A percentile compares a stretch with the other conserved stretches of the same genome.
These are phyloP conservation scores for Dendroctonus valens DNA, from an alignment of 1,140 invertebrate species.

Conservation along the genomic window DNA sequence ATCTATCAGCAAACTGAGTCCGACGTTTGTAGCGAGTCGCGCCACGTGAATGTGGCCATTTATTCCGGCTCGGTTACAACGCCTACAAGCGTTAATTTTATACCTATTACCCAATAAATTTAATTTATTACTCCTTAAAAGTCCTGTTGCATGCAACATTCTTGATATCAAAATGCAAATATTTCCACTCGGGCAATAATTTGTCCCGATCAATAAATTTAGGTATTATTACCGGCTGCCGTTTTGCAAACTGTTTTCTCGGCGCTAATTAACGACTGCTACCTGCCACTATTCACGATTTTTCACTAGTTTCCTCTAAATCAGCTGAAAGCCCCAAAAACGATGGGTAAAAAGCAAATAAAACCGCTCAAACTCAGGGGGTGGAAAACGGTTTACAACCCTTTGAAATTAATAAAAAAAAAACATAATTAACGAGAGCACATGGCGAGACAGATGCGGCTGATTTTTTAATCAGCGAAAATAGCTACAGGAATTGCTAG, in stretches of 20 bases:
- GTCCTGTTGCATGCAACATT: constrained; percentile 28
- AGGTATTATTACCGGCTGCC: constrained; percentile 14
- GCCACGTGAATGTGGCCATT: neutral
- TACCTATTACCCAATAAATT: constrained; percentile 31
- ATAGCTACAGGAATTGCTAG: constrained; percentile 31
- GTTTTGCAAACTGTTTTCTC: constrained; percentile 3
- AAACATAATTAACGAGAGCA: constrained; percentile 40
- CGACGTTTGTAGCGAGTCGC: neutral
- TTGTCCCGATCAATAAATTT: constrained; percentile 28
- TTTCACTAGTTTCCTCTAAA: too few relatives aligned
- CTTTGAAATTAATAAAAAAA: constrained; percentile 39
- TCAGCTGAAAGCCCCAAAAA: too few relatives aligned
- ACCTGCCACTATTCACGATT: neutral
- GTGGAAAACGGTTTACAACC: constrained; percentile 4
- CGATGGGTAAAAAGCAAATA: too few relatives aligned
- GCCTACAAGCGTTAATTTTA: constrained; percentile 29
- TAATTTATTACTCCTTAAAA: constrained; percentile 28
- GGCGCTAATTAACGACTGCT: neutral
- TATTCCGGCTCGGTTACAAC: constrained; percentile 15
- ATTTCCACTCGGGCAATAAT: constrained; percentile 23
- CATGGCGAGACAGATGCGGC: constrained; percentile 42
- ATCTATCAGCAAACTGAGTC: neutral
- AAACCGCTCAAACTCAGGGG: too few relatives aligned
- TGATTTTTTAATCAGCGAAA: constrained; percentile 45
- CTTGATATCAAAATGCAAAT: constrained; percentile 32